Percentiles rank a stretch among this genome's conserved stretches.
These are phyloP conservation scores for Aphelinus certus DNA, from an alignment of 1,140 invertebrate genomes.

Conservation along the genomic window DNA sequence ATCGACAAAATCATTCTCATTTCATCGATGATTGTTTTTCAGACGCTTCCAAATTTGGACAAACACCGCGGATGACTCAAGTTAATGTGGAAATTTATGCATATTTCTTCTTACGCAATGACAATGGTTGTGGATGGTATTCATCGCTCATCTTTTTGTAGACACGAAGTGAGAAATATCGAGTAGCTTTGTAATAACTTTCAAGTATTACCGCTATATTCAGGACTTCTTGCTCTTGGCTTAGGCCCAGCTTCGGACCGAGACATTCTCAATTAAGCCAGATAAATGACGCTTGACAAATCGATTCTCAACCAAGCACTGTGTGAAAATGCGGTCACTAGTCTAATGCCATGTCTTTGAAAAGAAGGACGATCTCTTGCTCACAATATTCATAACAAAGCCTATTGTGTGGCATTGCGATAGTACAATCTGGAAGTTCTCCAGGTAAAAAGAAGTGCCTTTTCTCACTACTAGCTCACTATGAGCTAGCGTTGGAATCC, in stretches of 20 bases:
- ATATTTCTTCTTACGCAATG: too few relatives aligned
- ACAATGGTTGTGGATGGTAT: too few relatives aligned
- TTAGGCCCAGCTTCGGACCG: neutral
- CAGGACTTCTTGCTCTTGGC: too few relatives aligned
- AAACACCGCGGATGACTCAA: too few relatives aligned
- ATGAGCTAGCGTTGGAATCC: neutral
- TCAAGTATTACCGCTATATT: too few relatives aligned
- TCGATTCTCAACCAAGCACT: slow-evolving; percentile 5
- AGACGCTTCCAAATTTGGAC: too few relatives aligned
- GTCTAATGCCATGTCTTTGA: neutral
- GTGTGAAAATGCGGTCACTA: slow-evolving; percentile 22
- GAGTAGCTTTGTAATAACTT: too few relatives aligned
- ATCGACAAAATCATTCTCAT: too few relatives aligned
- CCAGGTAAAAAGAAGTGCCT: neutral
- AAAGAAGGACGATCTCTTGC: neutral
- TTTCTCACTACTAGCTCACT: neutral
- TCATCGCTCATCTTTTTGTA: too few relatives aligned
- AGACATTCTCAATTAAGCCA: neutral
- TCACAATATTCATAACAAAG: slow-evolving; percentile 4
- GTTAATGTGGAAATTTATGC: too few relatives aligned
- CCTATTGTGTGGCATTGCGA: neutral
- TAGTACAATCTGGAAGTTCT: neutral
- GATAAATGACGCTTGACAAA: slow-evolving; percentile 34
- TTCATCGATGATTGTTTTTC: too few relatives aligned
- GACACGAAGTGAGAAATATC: too few relatives aligned